Conservation (phyloP, 1,140 invertebrate species). For the Eupristina koningsbergeri region DNA sequence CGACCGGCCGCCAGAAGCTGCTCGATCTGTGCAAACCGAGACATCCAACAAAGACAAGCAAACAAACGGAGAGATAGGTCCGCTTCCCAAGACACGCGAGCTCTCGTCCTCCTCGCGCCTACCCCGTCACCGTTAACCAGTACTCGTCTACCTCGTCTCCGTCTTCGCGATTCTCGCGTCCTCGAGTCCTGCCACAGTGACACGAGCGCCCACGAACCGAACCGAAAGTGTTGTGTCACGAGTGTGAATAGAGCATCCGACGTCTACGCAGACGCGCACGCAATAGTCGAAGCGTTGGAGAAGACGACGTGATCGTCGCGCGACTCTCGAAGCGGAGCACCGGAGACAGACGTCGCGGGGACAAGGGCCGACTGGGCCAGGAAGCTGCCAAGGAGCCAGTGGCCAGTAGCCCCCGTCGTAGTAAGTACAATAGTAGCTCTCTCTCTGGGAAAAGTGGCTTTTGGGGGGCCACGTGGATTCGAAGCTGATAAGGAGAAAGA, state of each 20-base stretch:
- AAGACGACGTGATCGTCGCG: background rate
- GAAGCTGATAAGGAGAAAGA: background rate
- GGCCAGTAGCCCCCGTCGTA: no score
- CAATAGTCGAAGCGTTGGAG: no score
- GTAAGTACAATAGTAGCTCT: background rate
- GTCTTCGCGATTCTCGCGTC: no score
- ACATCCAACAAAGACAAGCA: no score
- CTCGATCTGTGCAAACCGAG: no score
- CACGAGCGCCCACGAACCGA: background rate
- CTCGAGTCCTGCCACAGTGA: background rate
- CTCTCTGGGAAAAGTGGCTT: background rate
- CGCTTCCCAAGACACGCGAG: no score
- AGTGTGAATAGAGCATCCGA: constrained; percentile 7
- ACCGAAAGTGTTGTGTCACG: constrained; percentile 25
- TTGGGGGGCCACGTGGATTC: constrained; percentile 23
- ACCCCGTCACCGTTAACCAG: background rate
- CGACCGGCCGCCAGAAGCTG: constrained; percentile 6
- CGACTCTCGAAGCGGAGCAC: no score
- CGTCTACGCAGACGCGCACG: background rate
- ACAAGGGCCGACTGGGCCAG: no score
- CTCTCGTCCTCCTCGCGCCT: background rate
- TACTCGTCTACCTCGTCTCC: background rate
- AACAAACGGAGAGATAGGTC: background rate
- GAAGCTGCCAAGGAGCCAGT: no score
- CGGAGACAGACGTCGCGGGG: no score